Evolutionary conservation across 2,113 vertebrate genomes (phyloP), one percentile per base, ranked within the genome.

Genomic region (Notarius lentiginosus): DNA sequence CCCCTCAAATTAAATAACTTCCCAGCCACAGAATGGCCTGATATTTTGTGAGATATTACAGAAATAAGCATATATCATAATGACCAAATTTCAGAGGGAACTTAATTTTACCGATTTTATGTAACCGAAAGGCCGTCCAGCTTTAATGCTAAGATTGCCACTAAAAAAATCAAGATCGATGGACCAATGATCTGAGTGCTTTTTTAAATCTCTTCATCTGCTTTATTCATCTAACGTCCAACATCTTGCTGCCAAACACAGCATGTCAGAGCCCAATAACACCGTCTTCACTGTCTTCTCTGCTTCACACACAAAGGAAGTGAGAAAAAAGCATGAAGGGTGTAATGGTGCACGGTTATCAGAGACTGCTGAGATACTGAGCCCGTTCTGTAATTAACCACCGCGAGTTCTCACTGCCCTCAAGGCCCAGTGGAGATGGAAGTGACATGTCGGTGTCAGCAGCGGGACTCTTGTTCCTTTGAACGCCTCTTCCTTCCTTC

Each of bases 391-490:
- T 82, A 84, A 87, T 84, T 80, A 88, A 84, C 87, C 77, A 86
- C 55, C 75, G 7, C 30, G n/a, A 70, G 77, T 76, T 85, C 60
- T n/a, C 22, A 22, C 53, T 70, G 77, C 66, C 68, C 53, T 84
- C 60, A 12, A 84, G 82, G 47, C 82, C 66, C 49, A 7, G 6
- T n/a, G 66, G 75, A 81, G 30, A 87, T 87, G 76, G 75, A 87
- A 73, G 85, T 87, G 88, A 87, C 88, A 89, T 68, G 76, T 51
- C 47, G 49, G 41, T 86, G 77, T 86, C 86, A 86, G 63, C 61
- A 66, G 47, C 34, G 41, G 66, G 34, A 83, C 79, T 47, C 47
- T 14, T 10, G 58, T 77, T 56, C 84, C 83, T 79, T 86, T 81
- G 82, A 88, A 86, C 79, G 60, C 27, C 83, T 81, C 47, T 73